phyloP scores from a whole-genome alignment of 2,113 vertebrate species.

The Takifugu flavidus region DNA sequence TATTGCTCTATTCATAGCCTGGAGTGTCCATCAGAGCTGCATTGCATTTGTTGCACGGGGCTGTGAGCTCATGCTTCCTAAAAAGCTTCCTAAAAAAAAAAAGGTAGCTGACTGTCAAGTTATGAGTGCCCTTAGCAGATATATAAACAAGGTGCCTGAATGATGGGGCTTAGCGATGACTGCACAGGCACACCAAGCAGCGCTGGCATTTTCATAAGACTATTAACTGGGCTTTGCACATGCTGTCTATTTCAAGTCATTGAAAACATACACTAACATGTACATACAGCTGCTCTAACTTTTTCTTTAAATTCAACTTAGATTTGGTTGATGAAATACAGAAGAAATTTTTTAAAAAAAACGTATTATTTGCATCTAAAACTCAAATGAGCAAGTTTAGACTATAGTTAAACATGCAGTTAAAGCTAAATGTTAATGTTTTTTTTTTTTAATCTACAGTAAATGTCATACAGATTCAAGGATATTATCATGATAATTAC shows the following conservation, averaged over 20 bases:
- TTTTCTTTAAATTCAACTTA: no score
- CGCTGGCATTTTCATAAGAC: constrained; percentile 50
- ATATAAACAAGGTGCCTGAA: constrained; percentile 69
- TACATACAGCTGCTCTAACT: no score
- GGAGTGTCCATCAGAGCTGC: constrained; percentile 7
- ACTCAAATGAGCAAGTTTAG: no score
- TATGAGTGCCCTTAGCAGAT: constrained; percentile 49
- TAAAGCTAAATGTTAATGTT: not conserved
- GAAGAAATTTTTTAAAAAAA: no score
- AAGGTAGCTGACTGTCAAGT: constrained; percentile 29
- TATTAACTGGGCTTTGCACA: constrained; percentile 67
- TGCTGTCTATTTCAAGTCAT: constrained; percentile 65
- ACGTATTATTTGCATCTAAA: no score
- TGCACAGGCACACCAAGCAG: constrained; percentile 42
- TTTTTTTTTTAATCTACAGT: constrained; percentile 11
- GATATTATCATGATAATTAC: constrained; percentile 46
- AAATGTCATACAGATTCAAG: constrained; percentile 56
- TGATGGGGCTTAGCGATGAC: constrained; percentile 56
- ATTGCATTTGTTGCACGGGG: constrained; percentile 1
- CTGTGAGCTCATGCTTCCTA: constrained; percentile 20
- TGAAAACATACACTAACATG: constrained; percentile 14
- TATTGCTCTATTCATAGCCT: constrained; percentile 60
- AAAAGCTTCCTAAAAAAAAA: constrained; percentile 1
- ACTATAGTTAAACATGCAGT: constrained; percentile 3
- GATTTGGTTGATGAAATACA: no score